Percentiles rank a stretch among this genome's conserved stretches.
Evolutionary conservation across 2,797 vertebrate species (phyloP).

Genomic region (Sebastes oblongus): DNA sequence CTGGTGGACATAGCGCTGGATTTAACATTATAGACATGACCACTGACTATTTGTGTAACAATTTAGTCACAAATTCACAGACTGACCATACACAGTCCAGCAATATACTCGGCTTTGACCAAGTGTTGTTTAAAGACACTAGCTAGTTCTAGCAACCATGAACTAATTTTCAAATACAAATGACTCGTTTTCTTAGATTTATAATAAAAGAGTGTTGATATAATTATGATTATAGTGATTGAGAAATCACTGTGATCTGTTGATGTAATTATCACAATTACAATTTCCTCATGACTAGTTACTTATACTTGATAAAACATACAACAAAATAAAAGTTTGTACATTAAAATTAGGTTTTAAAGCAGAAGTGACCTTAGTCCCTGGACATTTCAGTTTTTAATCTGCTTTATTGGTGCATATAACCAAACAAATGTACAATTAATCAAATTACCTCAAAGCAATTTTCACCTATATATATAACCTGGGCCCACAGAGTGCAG

Average conservation of each 20-base stretch:
- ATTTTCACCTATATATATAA: too few species aligned
- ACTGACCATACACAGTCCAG: fast-evolving
- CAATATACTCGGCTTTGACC: too few species aligned
- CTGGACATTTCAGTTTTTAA: neutral
- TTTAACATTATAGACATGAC: too few species aligned
- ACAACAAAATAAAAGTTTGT: neutral
- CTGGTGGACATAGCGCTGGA: too few species aligned
- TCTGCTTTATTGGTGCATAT: neutral
- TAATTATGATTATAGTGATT: neutral
- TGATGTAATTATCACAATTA: neutral
- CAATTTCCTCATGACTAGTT: neutral
- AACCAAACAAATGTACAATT: neutral
- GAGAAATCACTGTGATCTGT: neutral
- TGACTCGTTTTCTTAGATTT: neutral
- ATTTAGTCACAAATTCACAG: too few species aligned
- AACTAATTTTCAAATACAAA: neutral
- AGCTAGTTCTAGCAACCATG: neutral
- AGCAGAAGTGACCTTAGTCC: neutral
- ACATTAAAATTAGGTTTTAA: neutral
- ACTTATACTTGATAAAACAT: neutral
- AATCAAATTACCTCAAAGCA: neutral
- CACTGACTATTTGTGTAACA: too few species aligned
- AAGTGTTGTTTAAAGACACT: too few species aligned
- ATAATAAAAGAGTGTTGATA: neutral
- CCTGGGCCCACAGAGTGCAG: neutral